Evolutionary conservation across 2,888 invertebrate genomes (phyloP), one percentile per base, ranked within the genome.

Genomic region (Prenolepis imparis): DNA sequence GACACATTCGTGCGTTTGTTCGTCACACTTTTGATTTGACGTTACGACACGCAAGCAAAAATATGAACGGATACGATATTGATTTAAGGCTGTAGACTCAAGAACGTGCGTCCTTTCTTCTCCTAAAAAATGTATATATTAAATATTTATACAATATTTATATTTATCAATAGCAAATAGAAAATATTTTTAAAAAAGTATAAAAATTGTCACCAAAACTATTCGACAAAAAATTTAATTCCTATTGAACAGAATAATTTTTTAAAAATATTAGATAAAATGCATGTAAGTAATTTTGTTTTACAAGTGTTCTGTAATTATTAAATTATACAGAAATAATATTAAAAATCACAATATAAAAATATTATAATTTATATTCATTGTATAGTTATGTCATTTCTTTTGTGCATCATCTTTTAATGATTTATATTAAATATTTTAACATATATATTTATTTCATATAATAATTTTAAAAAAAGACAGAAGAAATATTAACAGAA

Each of bases 21-120:
- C 78, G 77, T 87, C 89, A 87, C 85, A 87, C 66, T 83, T 84
- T 52, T 66, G 52, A 66, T 85, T 73, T 82, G 75, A 87, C 74
- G 70, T 85, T 59, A 55, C 57, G 39, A n/a, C 21, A 44, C 9
- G 44, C 44, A 61, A 74, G 6, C 21, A 61, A 61, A 24, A 32
- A 63, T 73, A 28, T 61, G 0, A 4, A 9, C 0, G 18, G 3
- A 48, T 52, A 15, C 5, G 80, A 85, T 68, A 36, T 82, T 89
- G 87, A 88, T 87, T 88, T 86, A 86, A 59, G 15, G n/a, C 48
- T 9, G 18, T 48, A n/a, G 24, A 73, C 57, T 80, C 74, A 75
- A 83, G 48, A 48, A 84, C 55, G 82, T 70, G 52, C 1, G 15
- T 63, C 48, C 36, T 3, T 61, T n/a, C 5, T 28, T 0, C 24